phyloP scores from a whole-genome alignment of 2,113 vertebrate genomes.

The Muscicapa adusta region DNA sequence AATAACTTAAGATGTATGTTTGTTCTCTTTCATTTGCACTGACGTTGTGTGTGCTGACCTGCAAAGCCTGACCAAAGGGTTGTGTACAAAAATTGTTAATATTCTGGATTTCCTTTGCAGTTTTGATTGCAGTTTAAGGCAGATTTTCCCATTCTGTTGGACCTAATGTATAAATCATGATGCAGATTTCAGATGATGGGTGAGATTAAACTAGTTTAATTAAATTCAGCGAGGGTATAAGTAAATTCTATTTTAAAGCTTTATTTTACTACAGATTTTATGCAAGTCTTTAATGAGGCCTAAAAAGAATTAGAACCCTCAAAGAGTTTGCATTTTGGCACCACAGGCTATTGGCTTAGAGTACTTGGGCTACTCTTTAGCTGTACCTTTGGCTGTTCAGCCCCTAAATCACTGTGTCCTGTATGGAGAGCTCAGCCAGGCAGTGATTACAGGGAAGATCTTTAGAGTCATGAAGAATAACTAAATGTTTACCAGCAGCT shows the following conservation, averaged over 20 bases:
- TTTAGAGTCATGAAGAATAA: background rate
- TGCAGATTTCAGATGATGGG: conserved; percentile 12
- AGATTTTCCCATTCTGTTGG: conserved; percentile 12
- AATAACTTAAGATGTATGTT: conserved; percentile 25
- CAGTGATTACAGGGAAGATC: background rate
- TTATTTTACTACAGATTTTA: background rate
- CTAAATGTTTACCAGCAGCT: background rate
- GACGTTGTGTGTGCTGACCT: conserved; percentile 21
- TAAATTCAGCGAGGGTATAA: background rate
- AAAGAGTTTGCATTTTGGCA: background rate
- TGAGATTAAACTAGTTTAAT: background rate
- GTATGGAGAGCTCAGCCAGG: background rate
- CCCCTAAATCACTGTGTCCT: background rate
- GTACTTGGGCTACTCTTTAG: background rate
- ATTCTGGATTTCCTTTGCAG: conserved; percentile 2
- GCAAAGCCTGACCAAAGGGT: conserved; percentile 13
- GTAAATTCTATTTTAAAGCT: background rate
- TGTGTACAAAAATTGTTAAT: background rate
- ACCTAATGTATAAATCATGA: background rate
- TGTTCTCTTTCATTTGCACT: conserved; percentile 39
- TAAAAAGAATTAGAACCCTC: background rate
- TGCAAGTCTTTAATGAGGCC: background rate
- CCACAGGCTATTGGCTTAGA: background rate
- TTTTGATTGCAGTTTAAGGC: conserved; percentile 2
- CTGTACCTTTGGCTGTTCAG: background rate